A percentile compares a stretch with the other conserved stretches of the same genome.
These are phyloP conservation scores for Intellagama lesueurii DNA, from an alignment of 2,797 vertebrate species.

Conservation along the genomic window DNA sequence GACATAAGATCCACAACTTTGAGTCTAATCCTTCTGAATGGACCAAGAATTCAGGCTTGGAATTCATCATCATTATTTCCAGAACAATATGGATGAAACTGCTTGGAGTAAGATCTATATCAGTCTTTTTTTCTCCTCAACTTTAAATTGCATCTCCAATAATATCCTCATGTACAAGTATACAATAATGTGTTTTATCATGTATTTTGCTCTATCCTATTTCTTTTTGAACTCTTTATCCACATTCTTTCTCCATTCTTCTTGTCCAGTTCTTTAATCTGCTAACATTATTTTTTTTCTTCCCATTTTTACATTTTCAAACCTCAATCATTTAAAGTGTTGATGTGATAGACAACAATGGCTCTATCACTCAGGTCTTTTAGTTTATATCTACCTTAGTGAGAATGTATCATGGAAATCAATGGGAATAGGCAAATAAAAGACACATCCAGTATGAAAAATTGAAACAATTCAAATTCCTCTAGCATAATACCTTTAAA, in stretches of 20 bases:
- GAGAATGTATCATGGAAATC: not conserved
- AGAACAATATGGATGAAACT: not conserved
- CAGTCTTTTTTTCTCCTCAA: not conserved
- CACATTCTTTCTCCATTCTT: not conserved
- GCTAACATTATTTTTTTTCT: not conserved
- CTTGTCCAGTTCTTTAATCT: no score
- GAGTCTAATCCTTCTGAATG: conserved; percentile 4
- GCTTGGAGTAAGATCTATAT: not conserved
- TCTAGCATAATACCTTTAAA: not conserved
- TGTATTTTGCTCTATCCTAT: not conserved
- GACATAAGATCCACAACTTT: not conserved
- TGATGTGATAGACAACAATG: not conserved
- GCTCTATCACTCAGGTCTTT: not conserved
- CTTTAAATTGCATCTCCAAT: not conserved
- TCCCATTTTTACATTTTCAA: not conserved
- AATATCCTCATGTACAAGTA: not conserved
- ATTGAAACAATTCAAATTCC: not conserved
- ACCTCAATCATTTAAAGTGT: no score
- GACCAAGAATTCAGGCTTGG: not conserved
- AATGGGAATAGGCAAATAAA: not conserved
- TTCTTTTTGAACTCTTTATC: not conserved
- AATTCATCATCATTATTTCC: conserved; percentile 5
- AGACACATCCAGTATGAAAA: not conserved
- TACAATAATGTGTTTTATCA: not conserved
- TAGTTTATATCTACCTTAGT: not conserved